Evolutionary conservation across 1,140 invertebrate genomes (phyloP), one percentile per base, ranked within the genome.

Genomic region (Dryas iulia): DNA sequence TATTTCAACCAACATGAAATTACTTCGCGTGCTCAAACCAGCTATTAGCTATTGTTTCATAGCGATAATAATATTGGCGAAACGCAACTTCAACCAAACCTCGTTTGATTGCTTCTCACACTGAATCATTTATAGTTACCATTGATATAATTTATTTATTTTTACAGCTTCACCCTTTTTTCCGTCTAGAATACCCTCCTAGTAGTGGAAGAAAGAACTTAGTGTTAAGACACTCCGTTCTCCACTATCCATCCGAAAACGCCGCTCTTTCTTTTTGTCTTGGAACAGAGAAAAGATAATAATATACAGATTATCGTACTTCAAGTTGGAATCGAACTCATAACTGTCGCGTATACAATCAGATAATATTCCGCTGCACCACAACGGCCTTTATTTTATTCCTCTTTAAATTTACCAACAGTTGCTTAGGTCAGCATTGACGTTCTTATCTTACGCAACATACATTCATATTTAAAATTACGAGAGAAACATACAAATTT

Each of bases 21-120:
- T 67, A 63, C 70, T 66, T 73, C 39, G 69, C 61, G 66, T 64
- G 64, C 59, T 59, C 61, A 53, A 56, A 26, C 21, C 61, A 21
- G 62, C 66, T 33, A 69, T 73, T 63, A 66, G 35, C 71, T 78
- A 82, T 84, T 84, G 78, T 84, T 84, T 82, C 81, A 79, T 79
- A 73, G 69, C 65, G 73, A 77, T 85, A 83, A 81, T 81, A 84
- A 81, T 82, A 84, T 85, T 84, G 81, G 79, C 69, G 74, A 71
- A 74, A 70, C 65, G 73, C 73, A 69, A 62, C 59, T 59, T 26
- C 63, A 53, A 62, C 62, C 62, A 63, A 67, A 66, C 72, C 53
- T 70, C 71, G 66, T 80, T 31, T 78, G 75, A 84, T 85, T 82
- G 79, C 79, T 85, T 84, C 81, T 79, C 77, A 78, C 81, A 81